These are phyloP conservation scores for Lepus timidus DNA, from an alignment of 2,113 vertebrate genomes.

Conservation along the genomic window DNA sequence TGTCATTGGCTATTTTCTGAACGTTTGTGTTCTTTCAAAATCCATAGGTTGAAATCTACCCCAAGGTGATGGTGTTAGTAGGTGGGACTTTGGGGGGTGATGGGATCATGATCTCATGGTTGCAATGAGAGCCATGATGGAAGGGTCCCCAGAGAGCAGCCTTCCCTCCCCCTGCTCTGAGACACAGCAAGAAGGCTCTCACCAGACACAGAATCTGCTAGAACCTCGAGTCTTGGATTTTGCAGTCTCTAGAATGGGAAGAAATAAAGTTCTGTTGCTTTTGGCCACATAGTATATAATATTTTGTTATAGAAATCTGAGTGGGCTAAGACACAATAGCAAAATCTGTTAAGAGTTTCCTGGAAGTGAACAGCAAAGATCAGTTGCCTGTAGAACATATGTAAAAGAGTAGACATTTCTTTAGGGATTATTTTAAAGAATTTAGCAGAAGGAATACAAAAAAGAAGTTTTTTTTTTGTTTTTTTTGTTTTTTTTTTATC, in stretches of 20 bases:
- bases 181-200: neutral
- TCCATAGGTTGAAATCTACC: neutral
- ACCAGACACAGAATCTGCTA: neutral
- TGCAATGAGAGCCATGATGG: neutral
- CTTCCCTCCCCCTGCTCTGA: neutral
- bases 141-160: neutral
- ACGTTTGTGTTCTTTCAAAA: neutral
- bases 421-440: constrained; percentile 4
- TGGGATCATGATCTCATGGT: neutral
- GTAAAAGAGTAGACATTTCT: neutral
- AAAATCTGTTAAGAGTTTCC: neutral
- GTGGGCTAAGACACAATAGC: neutral
- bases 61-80: no score
- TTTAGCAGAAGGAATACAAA: neutral
- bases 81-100: neutral
- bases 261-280: neutral
- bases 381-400: neutral
- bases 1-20: neutral
- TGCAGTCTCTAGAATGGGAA: neutral
- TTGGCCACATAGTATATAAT: neutral
- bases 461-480: neutral
- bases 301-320: neutral
- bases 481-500: no score
- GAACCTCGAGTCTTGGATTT: neutral
- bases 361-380: neutral